Percentiles rank a stretch among this genome's conserved stretches.
Conservation (phyloP, 92 coral and sea anemone species). For the Isaurus tuberculatus region DNA sequence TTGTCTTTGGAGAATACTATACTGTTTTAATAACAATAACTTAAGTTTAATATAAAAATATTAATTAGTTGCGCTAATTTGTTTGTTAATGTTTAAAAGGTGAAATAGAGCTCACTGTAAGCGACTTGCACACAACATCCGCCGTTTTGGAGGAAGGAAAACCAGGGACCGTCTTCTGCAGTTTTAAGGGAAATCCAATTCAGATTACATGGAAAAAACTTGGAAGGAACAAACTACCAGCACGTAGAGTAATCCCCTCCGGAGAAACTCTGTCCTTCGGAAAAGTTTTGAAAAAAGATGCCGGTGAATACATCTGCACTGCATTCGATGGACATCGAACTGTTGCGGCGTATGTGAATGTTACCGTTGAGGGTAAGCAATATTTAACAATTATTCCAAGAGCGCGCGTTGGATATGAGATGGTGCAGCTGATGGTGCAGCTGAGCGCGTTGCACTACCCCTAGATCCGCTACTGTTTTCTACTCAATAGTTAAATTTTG, state of each 20-base stretch:
- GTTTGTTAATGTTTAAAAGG: not conserved
- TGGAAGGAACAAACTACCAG: slow-evolving; percentile 52
- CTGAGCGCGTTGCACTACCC: too few species aligned
- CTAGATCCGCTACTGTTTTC: too few species aligned
- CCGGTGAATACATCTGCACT: slow-evolving; percentile 73
- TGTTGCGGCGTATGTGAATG: slow-evolving; percentile 62
- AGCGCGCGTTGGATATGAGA: too few species aligned
- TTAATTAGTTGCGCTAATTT: too few species aligned
- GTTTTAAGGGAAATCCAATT: slow-evolving; percentile 71
- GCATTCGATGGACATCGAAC: slow-evolving; percentile 65
- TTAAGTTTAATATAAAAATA: too few species aligned
- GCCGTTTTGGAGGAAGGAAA: slow-evolving; percentile 66
- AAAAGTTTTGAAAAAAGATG: slow-evolving; percentile 61
- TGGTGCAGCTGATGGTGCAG: too few species aligned
- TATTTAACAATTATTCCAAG: not conserved
- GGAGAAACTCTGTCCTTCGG: slow-evolving; percentile 62
- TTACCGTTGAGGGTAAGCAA: slow-evolving; percentile 72
- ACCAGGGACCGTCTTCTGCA: slow-evolving; percentile 67
- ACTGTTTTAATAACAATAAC: too few species aligned
- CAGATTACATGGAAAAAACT: slow-evolving; percentile 78
- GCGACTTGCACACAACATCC: slow-evolving; percentile 58
- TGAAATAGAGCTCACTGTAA: slow-evolving; percentile 44
- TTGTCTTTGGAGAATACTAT: too few species aligned
- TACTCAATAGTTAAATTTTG: too few species aligned
- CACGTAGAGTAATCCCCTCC: slow-evolving; percentile 45